A percentile compares a stretch with the other conserved stretches of the same genome.
Evolutionary conservation across 2,113 vertebrate genomes (phyloP).

Genomic region (Pogona vitticeps): DNA sequence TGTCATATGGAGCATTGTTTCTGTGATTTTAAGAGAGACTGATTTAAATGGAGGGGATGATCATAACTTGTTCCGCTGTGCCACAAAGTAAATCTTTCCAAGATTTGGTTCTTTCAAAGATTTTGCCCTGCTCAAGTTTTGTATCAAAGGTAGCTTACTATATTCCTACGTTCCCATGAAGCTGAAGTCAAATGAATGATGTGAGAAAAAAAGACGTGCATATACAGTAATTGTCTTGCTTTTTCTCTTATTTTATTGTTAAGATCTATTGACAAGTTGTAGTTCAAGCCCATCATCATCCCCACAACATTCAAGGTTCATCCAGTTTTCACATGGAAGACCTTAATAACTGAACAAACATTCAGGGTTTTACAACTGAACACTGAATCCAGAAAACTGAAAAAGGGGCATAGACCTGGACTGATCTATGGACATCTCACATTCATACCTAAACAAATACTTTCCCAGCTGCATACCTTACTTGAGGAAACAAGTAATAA

Average conservation of each 20-base stretch:
- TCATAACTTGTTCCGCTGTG: no score
- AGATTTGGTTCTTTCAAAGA: no score
- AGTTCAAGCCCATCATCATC: neutral
- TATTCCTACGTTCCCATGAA: neutral
- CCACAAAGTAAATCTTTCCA: no score
- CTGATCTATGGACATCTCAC: no score
- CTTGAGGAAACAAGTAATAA: neutral
- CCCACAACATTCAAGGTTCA: neutral
- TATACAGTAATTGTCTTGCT: neutral
- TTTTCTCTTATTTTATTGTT: neutral
- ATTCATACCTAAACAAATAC: no score
- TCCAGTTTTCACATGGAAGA: neutral
- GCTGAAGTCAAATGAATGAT: neutral
- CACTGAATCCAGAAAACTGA: neutral
- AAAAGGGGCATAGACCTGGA: neutral
- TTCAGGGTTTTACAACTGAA: neutral
- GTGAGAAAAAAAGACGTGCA: neutral
- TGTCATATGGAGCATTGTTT: no score
- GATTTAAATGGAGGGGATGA: no score
- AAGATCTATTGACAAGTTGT: neutral
- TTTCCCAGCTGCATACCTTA: no score
- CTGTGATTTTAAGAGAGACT: no score
- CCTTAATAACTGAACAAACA: neutral
- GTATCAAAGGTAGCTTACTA: no score
- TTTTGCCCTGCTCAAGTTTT: no score